Conservation (phyloP, 1,140 invertebrate genomes). For the Eupristina koningsbergeri region DNA sequence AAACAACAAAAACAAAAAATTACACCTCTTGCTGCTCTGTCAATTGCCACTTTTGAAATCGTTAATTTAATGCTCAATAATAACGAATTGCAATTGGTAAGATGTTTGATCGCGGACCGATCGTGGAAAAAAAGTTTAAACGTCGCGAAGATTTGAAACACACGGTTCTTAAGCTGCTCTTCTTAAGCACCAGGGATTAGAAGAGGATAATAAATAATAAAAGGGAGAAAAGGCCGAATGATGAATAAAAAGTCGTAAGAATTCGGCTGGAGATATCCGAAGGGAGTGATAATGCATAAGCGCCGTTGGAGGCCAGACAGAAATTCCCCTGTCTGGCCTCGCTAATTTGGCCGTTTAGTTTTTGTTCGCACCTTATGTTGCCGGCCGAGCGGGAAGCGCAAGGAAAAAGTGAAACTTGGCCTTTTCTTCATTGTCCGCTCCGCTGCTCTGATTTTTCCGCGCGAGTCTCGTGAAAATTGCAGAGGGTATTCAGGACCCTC, state of each 20-base stretch:
- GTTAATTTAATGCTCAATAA: too few relatives aligned
- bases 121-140: too few relatives aligned
- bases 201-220: background rate
- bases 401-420: slow-evolving; percentile 67
- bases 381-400: background rate
- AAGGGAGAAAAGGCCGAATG: background rate
- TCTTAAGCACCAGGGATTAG: background rate
- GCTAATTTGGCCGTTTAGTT: slow-evolving; percentile 49
- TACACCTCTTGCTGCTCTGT: too few relatives aligned
- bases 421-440: slow-evolving; percentile 61
- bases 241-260: background rate
- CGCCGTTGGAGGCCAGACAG: background rate
- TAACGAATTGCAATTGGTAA: too few relatives aligned
- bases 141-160: too few relatives aligned
- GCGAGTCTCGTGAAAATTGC: slow-evolving; percentile 59
- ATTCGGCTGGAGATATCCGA: background rate
- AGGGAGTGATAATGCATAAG: background rate
- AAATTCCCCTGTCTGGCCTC: background rate
- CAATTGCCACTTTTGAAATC: too few relatives aligned
- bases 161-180: too few relatives aligned
- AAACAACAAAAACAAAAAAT: too few relatives aligned
- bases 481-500: slow-evolving; percentile 63
- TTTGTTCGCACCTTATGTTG: slow-evolving; percentile 28
- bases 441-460: slow-evolving; percentile 60
- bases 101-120: too few relatives aligned